Conservation (phyloP, 2,113 vertebrate species). For the Nothocercus nigrocapillus region DNA sequence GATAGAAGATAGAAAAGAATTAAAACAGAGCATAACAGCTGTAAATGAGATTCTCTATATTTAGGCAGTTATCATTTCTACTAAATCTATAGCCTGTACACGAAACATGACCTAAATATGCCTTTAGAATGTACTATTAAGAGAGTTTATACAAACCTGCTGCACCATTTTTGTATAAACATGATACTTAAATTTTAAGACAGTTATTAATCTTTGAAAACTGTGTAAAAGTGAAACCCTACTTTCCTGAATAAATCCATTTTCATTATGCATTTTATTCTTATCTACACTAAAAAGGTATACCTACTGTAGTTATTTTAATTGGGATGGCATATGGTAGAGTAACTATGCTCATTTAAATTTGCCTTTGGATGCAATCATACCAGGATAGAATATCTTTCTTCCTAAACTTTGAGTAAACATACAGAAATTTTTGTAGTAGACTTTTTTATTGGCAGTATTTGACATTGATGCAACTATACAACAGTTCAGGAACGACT, state of each 20-base stretch:
- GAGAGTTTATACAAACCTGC: background rate
- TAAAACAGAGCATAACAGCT: background rate
- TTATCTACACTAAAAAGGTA: background rate
- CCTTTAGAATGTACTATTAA: background rate
- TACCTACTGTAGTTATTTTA: background rate
- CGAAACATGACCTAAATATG: background rate
- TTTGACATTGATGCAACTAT: background rate
- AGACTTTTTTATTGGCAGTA: background rate
- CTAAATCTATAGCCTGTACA: background rate
- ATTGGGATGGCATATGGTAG: background rate
- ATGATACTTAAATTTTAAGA: background rate
- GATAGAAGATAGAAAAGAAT: background rate
- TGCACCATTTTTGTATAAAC: background rate
- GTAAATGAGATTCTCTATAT: background rate
- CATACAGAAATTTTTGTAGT: background rate
- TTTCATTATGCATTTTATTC: background rate
- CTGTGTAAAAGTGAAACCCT: background rate
- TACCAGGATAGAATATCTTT: background rate
- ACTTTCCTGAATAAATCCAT: background rate
- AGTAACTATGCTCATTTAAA: background rate
- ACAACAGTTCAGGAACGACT: background rate
- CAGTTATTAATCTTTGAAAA: background rate
- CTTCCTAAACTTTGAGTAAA: background rate
- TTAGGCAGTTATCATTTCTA: background rate
- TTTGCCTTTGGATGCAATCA: background rate